Evolutionary conservation across 1,140 invertebrate genomes (phyloP).

Genomic region (Cotesia vestalis): DNA sequence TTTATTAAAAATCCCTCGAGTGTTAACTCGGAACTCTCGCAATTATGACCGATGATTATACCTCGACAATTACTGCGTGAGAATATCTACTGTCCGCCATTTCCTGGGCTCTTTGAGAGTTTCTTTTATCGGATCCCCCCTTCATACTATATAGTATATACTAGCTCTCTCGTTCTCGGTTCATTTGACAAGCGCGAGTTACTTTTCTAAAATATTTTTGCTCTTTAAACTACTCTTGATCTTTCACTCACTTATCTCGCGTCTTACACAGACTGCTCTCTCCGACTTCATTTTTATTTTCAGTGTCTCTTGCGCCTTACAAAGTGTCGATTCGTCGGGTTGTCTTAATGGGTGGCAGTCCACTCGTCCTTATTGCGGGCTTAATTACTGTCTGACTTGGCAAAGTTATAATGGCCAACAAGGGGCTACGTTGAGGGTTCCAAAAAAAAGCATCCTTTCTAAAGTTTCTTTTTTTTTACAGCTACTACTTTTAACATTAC

Average conservation of each 20-base stretch:
- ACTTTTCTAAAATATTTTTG: conserved; percentile 30
- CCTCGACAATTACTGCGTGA: conserved; percentile 57
- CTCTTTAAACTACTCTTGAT: conserved; percentile 21
- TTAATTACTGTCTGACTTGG: conserved; percentile 66
- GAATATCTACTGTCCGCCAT: conserved; percentile 41
- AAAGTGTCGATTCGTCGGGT: conserved; percentile 64
- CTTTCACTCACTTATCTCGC: conserved; percentile 17
- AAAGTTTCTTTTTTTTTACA: conserved; percentile 7
- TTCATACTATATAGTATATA: conserved; percentile 21
- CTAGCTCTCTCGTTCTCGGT: conserved; percentile 55
- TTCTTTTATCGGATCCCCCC: conserved; percentile 61
- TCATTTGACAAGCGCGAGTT: conserved; percentile 56
- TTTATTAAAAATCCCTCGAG: too few species aligned
- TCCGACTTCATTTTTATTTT: conserved; percentile 8
- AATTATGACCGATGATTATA: conserved; percentile 58
- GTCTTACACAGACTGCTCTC: conserved; percentile 1
- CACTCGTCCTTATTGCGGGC: conserved; percentile 65
- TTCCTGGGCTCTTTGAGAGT: conserved; percentile 56
- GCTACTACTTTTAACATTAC: conserved; percentile 1
- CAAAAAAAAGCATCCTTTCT: conserved; percentile 9
- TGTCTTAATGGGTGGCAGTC: conserved; percentile 52
- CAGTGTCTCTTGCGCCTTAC: conserved; percentile 49
- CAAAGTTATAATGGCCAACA: conserved; percentile 65
- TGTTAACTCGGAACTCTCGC: conserved; percentile 26
- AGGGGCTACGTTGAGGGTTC: conserved; percentile 44